These are phyloP conservation scores for Leptoteleia sp. DNA, from an alignment of 1,140 invertebrate genomes.

Conservation along the genomic window DNA sequence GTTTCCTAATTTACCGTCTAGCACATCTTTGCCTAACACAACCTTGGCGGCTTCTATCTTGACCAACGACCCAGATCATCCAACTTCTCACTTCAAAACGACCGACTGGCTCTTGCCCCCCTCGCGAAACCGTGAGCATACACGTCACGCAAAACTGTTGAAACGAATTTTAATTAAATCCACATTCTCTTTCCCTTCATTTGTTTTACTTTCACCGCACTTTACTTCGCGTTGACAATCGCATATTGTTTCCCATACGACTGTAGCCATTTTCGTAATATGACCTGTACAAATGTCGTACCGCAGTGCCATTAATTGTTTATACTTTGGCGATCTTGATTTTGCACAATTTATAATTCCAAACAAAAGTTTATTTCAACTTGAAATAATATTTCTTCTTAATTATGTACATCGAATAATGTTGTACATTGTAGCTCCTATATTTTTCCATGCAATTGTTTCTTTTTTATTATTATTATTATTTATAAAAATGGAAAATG, in stretches of 20 bases:
- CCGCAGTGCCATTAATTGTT: conserved; percentile 5
- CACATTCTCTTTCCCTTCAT: conserved; percentile 54
- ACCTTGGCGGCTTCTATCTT: conserved; percentile 52
- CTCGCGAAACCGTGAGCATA: conserved; percentile 58
- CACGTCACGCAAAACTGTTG: conserved; percentile 48
- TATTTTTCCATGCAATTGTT: no score
- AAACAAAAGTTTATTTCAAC: no score
- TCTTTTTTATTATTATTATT: no score
- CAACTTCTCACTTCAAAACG: conserved; percentile 55
- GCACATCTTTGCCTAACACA: conserved; percentile 42
- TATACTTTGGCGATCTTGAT: background rate
- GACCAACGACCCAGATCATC: conserved; percentile 64
- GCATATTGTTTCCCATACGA: conserved; percentile 41
- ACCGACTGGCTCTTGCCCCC: conserved; percentile 34
- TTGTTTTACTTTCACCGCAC: conserved; percentile 56
- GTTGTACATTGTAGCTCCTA: no score
- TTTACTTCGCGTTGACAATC: conserved; percentile 41
- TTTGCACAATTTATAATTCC: no score
- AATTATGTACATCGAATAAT: no score
- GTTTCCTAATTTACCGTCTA: conserved; percentile 63
- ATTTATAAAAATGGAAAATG: no score
- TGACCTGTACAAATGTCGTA: conserved; percentile 38
- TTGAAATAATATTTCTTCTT: no score
- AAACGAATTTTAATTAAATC: conserved; percentile 69
- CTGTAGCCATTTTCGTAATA: conserved; percentile 22